A percentile compares a stretch with the other conserved stretches of the same genome.
Evolutionary conservation across 2,888 invertebrate species (phyloP).

Genomic region (Chloromyia formosa): DNA sequence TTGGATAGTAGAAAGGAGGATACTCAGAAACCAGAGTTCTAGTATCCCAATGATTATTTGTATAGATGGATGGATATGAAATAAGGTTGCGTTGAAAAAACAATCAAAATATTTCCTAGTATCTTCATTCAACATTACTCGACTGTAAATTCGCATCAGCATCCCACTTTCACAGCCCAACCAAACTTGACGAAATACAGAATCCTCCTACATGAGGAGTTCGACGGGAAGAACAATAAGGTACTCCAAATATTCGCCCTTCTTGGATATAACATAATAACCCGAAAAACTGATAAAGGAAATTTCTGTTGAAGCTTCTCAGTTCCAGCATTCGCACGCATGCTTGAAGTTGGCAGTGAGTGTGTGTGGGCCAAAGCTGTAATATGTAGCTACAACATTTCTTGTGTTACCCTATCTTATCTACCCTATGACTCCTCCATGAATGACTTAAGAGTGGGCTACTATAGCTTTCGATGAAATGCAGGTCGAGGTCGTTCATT

Average conservation of each 20-base stretch:
- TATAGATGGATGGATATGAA: too few relatives aligned
- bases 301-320: too few relatives aligned
- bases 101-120: too few relatives aligned
- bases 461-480: conserved; percentile 49
- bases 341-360: not conserved
- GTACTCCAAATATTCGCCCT: not conserved
- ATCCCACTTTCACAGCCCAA: too few relatives aligned
- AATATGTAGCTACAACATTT: too few relatives aligned
- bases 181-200: conserved; percentile 4
- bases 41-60: too few relatives aligned
- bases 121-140: too few relatives aligned
- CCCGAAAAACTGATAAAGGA: not conserved
- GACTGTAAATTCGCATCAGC: too few relatives aligned
- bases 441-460: conserved; percentile 43
- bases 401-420: too few relatives aligned
- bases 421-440: not conserved
- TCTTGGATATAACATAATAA: not conserved
- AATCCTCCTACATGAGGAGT: not conserved
- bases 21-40: too few relatives aligned
- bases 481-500: conserved; percentile 56
- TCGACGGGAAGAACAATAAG: not conserved
- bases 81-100: too few relatives aligned
- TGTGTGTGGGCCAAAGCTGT: not conserved
- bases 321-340: conserved; percentile 13
- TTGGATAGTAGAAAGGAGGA: too few relatives aligned